phyloP scores from a whole-genome alignment of 2,797 vertebrate species.

The Acanthopagrus latus region DNA sequence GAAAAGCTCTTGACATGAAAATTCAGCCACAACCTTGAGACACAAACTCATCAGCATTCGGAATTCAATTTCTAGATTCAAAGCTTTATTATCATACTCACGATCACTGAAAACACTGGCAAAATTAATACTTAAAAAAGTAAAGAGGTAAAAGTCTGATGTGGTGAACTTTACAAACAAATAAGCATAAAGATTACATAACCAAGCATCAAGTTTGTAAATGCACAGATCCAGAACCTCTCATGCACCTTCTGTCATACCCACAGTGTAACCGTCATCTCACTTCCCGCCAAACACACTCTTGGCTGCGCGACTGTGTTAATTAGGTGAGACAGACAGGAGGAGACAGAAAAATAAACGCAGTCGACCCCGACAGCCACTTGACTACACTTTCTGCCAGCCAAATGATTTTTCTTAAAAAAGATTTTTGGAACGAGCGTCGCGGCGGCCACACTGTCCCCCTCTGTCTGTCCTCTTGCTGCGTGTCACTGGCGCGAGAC shows the following conservation, averaged over 20 bases:
- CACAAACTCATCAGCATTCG: too few species aligned
- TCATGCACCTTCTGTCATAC: conserved; percentile 7
- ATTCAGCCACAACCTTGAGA: too few species aligned
- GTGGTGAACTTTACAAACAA: neutral
- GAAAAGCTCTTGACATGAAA: too few species aligned
- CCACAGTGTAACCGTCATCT: conserved; percentile 35
- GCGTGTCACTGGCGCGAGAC: conserved; percentile 73
- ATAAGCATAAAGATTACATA: neutral
- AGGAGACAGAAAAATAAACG: conserved; percentile 58
- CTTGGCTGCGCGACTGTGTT: conserved; percentile 60
- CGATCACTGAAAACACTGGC: too few species aligned
- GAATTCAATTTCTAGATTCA: neutral
- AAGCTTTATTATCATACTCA: neutral
- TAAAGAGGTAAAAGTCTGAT: neutral
- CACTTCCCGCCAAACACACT: conserved; percentile 52
- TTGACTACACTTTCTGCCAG: conserved; percentile 65
- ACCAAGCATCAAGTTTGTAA: neutral
- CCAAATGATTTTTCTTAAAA: conserved; percentile 50
- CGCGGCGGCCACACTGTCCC: conserved; percentile 68
- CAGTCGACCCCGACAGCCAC: conserved; percentile 45
- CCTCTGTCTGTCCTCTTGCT: conserved; percentile 72
- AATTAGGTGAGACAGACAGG: conserved; percentile 72
- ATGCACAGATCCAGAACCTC: conserved; percentile 8
- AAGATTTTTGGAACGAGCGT: conserved; percentile 62
- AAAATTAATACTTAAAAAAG: neutral